Evolutionary conservation across 92 coral and sea anemone species (phyloP), one percentile per base, ranked within the genome.

Genomic region (Porites lobata): DNA sequence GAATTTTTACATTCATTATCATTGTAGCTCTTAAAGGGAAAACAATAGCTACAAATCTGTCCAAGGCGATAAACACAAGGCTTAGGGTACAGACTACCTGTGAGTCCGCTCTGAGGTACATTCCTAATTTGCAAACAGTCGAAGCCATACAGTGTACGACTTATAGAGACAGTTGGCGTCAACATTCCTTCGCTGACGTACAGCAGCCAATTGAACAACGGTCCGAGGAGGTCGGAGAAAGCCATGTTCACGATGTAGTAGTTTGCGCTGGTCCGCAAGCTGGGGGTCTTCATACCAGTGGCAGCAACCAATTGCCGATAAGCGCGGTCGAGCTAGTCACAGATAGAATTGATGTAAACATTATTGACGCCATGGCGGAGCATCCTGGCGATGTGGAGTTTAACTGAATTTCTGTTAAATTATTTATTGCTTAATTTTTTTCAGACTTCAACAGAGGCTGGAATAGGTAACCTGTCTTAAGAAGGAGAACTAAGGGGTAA

Each of bases 211-310:
- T 2, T 65, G 21, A 65, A 65, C 7, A 18, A 65, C 21, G 26
- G 7, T 65, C 21, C 69, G 69, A 65, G 20, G 21, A 65, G 5
- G 26, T 65, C 69, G 26, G 69, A 65, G 20, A 65, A 17, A 18
- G 69, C 69, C 69, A 65, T 65, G 69, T 65, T 65, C 18, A 65
- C 69, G 26, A 65, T 65, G 69, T 18, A 65, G 69, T 65, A 65
- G 69, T 65, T 65, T 17, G 69, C 14, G 69, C 69, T 22, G 12
- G 69, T 65, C 26, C 69, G 69, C 8, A 65, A 22, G 69, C 26
- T 65, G 21, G 69, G 69, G 4, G 69, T 65, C 26, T 65, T 65
- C 18, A 65, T 22, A 8, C n/a, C 18, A 11, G 26, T 22, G 18
- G 14, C 26, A 65, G 18, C 69, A 7, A 65, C 8, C 9, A 7